phyloP scores from a whole-genome alignment of 2,888 invertebrate species.

The Gastrophysa polygoni region DNA sequence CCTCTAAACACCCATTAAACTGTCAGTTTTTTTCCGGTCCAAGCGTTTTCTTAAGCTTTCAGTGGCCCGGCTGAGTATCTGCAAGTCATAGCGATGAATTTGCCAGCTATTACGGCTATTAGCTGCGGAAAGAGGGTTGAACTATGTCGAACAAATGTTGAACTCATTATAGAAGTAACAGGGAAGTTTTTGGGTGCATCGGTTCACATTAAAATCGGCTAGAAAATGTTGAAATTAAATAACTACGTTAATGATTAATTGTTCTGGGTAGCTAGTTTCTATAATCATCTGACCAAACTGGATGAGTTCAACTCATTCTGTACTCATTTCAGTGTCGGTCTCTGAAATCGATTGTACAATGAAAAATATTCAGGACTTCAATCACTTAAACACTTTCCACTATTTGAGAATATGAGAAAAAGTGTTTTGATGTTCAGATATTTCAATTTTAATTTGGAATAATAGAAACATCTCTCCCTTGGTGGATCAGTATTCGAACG shows the following conservation, averaged over 20 bases:
- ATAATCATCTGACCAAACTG: too few relatives aligned
- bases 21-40: constrained; percentile 18
- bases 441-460: too few relatives aligned
- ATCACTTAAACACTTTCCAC: too few relatives aligned
- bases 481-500: too few relatives aligned
- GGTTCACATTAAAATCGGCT: background rate
- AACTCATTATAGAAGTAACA: constrained; percentile 22
- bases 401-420: too few relatives aligned
- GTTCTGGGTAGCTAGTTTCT: background rate
- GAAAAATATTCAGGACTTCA: too few relatives aligned
- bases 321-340: too few relatives aligned
- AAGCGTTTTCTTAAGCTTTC: constrained; percentile 16
- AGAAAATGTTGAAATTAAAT: background rate
- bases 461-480: too few relatives aligned
- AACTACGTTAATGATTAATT: background rate
- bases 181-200: background rate
- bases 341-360: too few relatives aligned
- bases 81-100: constrained; percentile 43
- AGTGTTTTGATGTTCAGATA: too few relatives aligned
- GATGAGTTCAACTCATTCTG: too few relatives aligned
- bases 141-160: constrained; percentile 33
- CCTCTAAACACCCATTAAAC: constrained; percentile 17
- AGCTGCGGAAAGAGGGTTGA: constrained; percentile 23
- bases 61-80: constrained; percentile 29
- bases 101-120: constrained; percentile 36